phyloP scores from a whole-genome alignment of 37 sponge, comb jelly and placozoan species.

The Bolinopsis microptera region DNA sequence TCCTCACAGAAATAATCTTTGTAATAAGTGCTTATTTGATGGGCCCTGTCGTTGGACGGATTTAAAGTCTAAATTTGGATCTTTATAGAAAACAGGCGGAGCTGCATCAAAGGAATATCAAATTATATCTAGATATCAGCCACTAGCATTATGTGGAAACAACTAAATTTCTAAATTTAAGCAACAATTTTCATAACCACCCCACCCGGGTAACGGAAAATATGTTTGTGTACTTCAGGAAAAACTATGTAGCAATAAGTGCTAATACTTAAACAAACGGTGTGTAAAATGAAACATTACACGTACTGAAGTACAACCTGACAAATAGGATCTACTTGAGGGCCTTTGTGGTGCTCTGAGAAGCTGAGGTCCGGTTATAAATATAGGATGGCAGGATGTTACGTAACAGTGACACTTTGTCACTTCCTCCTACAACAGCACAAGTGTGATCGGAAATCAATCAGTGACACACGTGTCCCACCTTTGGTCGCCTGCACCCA shows the following conservation, averaged over 20 bases:
- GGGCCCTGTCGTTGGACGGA: too few species aligned
- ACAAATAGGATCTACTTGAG: not conserved
- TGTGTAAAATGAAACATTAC: not conserved
- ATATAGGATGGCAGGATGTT: not conserved
- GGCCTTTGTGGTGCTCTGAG: not conserved
- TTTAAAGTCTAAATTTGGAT: too few species aligned
- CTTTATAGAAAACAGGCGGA: too few species aligned
- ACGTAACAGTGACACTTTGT: not conserved
- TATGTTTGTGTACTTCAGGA: not conserved
- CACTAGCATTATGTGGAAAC: too few species aligned
- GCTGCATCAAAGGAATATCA: too few species aligned
- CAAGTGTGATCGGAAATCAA: not conserved
- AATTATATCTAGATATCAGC: too few species aligned
- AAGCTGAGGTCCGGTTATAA: not conserved
- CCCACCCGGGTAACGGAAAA: not conserved
- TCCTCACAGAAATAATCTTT: too few species aligned
- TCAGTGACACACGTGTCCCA: not conserved
- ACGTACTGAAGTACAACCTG: not conserved
- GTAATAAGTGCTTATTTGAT: too few species aligned
- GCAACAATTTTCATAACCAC: too few species aligned
- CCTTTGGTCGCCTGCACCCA: not conserved
- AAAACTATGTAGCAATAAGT: not conserved
- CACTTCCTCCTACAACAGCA: not conserved
- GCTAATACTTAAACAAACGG: not conserved
- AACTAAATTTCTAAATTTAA: too few species aligned